Conservation (phyloP, 2,888 invertebrate genomes). For the Chironomus riparius region DNA sequence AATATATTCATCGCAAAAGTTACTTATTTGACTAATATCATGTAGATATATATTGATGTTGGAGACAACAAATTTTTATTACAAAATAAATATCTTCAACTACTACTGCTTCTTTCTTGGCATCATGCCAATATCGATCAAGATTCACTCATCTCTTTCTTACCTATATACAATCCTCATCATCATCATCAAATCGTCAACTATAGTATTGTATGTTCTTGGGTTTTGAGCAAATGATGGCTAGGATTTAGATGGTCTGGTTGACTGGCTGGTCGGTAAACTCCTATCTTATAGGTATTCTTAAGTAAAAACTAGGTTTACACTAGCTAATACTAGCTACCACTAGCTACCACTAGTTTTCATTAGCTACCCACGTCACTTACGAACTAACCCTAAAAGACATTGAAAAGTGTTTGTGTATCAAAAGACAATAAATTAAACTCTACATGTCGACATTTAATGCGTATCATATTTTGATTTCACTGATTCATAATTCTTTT, state of each 20-base stretch:
- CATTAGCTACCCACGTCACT: too few species aligned
- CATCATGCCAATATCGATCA: slow-evolving; percentile 17
- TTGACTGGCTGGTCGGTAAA: too few species aligned
- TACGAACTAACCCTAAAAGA: background rate
- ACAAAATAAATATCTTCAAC: slow-evolving; percentile 15
- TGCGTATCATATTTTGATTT: too few species aligned
- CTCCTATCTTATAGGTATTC: too few species aligned
- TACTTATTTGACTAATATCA: background rate
- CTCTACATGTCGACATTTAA: background rate
- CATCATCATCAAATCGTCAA: background rate
- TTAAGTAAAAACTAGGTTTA: too few species aligned
- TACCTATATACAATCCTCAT: background rate
- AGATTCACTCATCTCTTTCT: background rate
- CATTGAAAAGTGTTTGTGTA: slow-evolving; percentile 16
- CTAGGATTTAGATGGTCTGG: too few species aligned
- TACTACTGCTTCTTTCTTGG: background rate
- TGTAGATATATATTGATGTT: background rate
- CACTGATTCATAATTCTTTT: too few species aligned
- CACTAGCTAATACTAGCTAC: too few species aligned
- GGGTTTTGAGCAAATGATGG: too few species aligned
- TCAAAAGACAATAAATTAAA: slow-evolving; percentile 16
- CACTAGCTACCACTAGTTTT: too few species aligned
- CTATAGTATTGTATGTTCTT: too few species aligned
- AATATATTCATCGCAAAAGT: background rate
- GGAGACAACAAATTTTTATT: slow-evolving; percentile 27